Evolutionary conservation across 1,140 invertebrate genomes (phyloP).

Genomic region (Listronotus oregonensis): DNA sequence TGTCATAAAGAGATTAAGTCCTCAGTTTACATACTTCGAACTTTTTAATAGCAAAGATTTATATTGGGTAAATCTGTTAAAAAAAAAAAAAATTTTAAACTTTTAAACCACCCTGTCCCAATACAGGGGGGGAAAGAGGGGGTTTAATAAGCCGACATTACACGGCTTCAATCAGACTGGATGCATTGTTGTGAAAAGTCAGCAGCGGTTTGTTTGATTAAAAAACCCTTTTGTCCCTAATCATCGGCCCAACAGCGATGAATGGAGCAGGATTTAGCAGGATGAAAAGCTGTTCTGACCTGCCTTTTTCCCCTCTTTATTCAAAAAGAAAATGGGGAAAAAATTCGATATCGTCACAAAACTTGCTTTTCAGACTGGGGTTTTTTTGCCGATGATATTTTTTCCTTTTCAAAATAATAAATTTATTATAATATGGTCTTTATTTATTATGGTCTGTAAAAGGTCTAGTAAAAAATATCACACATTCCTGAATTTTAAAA

Average conservation of each 20-base stretch:
- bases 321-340: conserved; percentile 6
- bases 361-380: too few relatives aligned
- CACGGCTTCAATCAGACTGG: conserved; percentile 51
- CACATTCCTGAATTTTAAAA: too few relatives aligned
- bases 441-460: too few relatives aligned
- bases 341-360: conserved; percentile 3
- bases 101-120: not conserved
- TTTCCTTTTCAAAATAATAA: too few relatives aligned
- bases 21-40: too few relatives aligned
- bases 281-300: conserved; percentile 16
- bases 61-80: too few relatives aligned
- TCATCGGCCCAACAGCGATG: conserved; percentile 43
- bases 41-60: too few relatives aligned
- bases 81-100: too few relatives aligned
- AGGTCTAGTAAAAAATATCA: too few relatives aligned
- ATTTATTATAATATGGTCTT: too few relatives aligned
- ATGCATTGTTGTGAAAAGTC: conserved; percentile 53
- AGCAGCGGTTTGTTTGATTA: conserved; percentile 50
- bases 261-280: conserved; percentile 28
- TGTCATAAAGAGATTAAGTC: too few relatives aligned
- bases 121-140: not conserved
- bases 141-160: conserved; percentile 49
- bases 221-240: conserved; percentile 52
- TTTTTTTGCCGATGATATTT: too few relatives aligned
- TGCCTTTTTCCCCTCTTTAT: conserved; percentile 9